Conservation (phyloP, 35 echinoderm and acorn worm genomes). For the Apostichopus californicus region DNA sequence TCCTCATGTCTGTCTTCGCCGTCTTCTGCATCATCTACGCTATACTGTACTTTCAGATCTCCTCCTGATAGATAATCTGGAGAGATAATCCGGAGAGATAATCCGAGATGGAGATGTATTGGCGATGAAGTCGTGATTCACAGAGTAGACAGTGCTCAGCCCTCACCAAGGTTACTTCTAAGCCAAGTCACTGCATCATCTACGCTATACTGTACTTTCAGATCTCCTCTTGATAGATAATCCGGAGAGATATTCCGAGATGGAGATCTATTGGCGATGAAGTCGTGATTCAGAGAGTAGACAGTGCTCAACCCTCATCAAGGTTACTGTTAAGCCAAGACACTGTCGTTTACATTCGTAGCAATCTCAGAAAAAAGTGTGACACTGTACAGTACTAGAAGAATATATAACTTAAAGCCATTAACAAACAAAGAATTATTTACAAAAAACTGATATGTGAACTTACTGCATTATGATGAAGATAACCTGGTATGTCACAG, state of each 20-base stretch:
- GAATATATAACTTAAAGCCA: too few relatives aligned
- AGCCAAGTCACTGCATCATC: conserved; percentile 40
- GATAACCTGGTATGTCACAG: too few relatives aligned
- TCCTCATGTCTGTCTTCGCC: conserved; percentile 57
- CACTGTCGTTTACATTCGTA: too few relatives aligned
- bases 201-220: conserved; percentile 72
- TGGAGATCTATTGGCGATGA: not conserved
- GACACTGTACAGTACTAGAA: too few relatives aligned
- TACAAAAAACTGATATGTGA: too few relatives aligned
- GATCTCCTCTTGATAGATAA: conserved; percentile 33
- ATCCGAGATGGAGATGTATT: not conserved
- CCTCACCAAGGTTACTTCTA: too few relatives aligned
- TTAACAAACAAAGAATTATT: too few relatives aligned
- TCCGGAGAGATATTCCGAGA: not conserved
- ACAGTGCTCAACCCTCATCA: not conserved
- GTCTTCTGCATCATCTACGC: conserved; percentile 68
- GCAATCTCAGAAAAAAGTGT: too few relatives aligned
- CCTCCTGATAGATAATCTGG: not conserved
- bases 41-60: conserved; percentile 67
- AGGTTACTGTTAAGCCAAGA: too few relatives aligned
- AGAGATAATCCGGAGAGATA: not conserved
- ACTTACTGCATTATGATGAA: too few relatives aligned
- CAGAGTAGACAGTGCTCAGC: not conserved
- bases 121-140: not conserved
- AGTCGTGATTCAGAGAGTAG: not conserved